Evolutionary conservation across 1,140 invertebrate genomes (phyloP).

Genomic region (Cylas formicarius): DNA sequence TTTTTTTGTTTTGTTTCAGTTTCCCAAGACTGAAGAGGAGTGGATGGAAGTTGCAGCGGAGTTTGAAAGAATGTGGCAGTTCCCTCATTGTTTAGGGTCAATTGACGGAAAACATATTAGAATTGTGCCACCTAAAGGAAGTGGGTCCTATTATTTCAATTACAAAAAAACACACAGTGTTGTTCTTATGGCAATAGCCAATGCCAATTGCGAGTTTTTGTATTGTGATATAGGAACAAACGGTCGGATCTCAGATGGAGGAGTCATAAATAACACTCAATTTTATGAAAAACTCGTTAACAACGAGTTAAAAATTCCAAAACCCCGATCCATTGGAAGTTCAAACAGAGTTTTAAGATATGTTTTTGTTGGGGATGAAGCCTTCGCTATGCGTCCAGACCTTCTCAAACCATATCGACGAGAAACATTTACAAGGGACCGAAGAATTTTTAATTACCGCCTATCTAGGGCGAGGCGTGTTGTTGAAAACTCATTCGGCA

Average conservation of each 20-base stretch:
- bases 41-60: constrained; percentile 3
- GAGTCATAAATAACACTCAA: background rate
- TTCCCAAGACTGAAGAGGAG: no score
- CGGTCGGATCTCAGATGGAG: constrained; percentile 1
- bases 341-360: constrained; percentile 7
- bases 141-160: constrained; percentile 5
- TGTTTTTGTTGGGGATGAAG: constrained; percentile 14
- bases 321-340: background rate
- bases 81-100: constrained; percentile 3
- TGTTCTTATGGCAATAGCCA: constrained; percentile 1
- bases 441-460: constrained; percentile 13
- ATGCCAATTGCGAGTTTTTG: constrained; percentile 5
- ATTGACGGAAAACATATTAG: constrained; percentile 11
- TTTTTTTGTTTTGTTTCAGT: no score
- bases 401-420: constrained; percentile 9
- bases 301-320: background rate
- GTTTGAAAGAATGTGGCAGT: constrained; percentile 7
- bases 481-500: constrained; percentile 9
- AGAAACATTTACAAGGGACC: constrained; percentile 11
- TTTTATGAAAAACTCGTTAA: constrained; percentile 2
- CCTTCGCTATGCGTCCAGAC: constrained; percentile 15
- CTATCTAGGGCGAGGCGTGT: constrained; percentile 6
- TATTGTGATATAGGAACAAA: constrained; percentile 6
- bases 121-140: constrained; percentile 3
- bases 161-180: background rate